Evolutionary conservation across 2,797 vertebrate genomes (phyloP), one percentile per base, ranked within the genome.

Genomic region (Glyptemys insculpta): DNA sequence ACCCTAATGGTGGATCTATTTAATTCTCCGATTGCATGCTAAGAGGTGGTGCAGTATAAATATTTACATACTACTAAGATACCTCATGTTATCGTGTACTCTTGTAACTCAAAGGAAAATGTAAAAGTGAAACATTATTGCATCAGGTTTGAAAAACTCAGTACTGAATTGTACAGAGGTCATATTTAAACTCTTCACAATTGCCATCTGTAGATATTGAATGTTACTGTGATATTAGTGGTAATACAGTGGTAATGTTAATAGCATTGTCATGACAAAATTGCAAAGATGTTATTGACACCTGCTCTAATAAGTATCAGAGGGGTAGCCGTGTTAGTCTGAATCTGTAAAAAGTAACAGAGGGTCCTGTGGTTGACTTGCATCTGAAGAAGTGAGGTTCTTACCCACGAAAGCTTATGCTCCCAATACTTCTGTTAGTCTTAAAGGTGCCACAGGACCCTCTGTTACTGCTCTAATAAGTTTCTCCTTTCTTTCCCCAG

Each of bases 221-320:
- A 74, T 89, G 34, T 88, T 83, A n/a, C 0, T 0, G n/a, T 81
- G 68, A 29, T 34, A 81, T 5, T 49, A 15, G 74, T 92, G 92
- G 41, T 62, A 83, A 54, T 72, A 94, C 37, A 74, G 68, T 52
- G 23, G 41, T 83, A 85, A 74, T 6, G 89, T 90, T 80, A 74
- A 79, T 90, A 88, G 23, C 89, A 41, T 93, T 83, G 89, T 34
- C 72, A 78, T 88, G 89, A 79, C 53, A 91, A 89, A 94, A 90
- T 95, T 91, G 14, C 41, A 84, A 52, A 47, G 53, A 79, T 87
- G 94, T 95, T 21, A 31, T 25, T 82, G 47, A 25, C 54, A 21
- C 57, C 57, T 57, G 88, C 49, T 53, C 27, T 72, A 91, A 72
- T 68, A 81, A 53, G 81, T 84, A n/a, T n/a, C n/a, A n/a, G n/a